phyloP scores from a whole-genome alignment of 2,888 invertebrate species.

The Pantelozetes paolii region DNA sequence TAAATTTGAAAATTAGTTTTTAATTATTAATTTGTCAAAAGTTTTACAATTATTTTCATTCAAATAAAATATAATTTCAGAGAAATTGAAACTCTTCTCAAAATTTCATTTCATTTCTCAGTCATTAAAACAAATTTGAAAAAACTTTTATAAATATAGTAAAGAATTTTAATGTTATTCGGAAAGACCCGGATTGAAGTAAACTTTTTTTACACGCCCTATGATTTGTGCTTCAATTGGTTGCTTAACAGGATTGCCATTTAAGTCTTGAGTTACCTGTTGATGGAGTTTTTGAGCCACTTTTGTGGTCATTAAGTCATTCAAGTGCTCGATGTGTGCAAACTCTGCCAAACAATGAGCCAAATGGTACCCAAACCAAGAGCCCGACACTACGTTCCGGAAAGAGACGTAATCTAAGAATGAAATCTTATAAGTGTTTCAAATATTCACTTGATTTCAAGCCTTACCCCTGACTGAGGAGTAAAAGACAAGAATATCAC shows the following conservation, averaged over 20 bases:
- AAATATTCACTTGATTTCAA: neutral
- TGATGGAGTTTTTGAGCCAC: neutral
- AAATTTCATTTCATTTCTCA: too few species aligned
- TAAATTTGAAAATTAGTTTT: too few species aligned
- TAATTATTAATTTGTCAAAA: too few species aligned
- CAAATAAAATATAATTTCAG: too few species aligned
- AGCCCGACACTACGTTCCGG: slow-evolving; percentile 40
- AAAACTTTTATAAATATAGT: too few species aligned
- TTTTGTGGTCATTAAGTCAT: slow-evolving; percentile 6
- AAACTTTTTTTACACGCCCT: slow-evolving; percentile 44
- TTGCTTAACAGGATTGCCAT: too few species aligned
- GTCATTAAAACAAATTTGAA: too few species aligned
- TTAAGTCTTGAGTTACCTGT: too few species aligned
- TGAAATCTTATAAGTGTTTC: neutral
- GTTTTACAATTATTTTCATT: too few species aligned
- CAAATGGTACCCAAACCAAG: slow-evolving; percentile 42
- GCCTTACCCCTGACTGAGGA: neutral
- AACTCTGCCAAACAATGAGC: slow-evolving; percentile 36
- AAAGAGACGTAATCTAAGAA: slow-evolving; percentile 42
- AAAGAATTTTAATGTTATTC: too few species aligned
- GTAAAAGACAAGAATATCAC: slow-evolving; percentile 27
- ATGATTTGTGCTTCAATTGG: slow-evolving; percentile 42
- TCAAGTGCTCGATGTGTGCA: slow-evolving; percentile 37
- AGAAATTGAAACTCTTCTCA: too few species aligned
- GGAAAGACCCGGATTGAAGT: slow-evolving; percentile 46